Conservation (phyloP, 1,140 invertebrate genomes). For the Megathymus violae region DNA sequence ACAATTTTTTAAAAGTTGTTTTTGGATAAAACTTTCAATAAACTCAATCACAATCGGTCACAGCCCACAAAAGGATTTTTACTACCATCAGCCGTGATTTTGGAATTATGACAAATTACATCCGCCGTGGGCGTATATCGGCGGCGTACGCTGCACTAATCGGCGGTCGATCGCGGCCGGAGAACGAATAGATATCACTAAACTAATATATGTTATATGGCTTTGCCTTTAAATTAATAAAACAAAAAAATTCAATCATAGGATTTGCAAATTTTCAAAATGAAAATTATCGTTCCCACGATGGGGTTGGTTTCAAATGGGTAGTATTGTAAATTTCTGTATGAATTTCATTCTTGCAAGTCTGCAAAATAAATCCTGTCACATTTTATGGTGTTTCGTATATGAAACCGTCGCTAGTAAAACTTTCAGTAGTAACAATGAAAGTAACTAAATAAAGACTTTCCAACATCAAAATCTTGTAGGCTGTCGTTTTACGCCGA, state of each 20-base stretch:
- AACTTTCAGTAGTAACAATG: constrained; percentile 70
- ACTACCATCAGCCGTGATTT: too few species aligned
- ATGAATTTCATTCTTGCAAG: constrained; percentile 53
- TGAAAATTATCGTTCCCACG: too few species aligned
- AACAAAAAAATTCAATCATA: too few species aligned
- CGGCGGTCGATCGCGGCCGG: background rate
- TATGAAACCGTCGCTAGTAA: constrained; percentile 67
- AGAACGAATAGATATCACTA: background rate
- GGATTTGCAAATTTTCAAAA: too few species aligned
- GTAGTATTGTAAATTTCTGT: too few species aligned
- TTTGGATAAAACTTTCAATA: too few species aligned
- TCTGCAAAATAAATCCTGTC: constrained; percentile 50
- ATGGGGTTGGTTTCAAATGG: background rate
- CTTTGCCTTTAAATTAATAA: background rate
- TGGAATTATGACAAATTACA: background rate
- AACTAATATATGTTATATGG: background rate
- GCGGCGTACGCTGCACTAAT: background rate
- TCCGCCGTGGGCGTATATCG: background rate
- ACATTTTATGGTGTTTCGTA: constrained; percentile 56
- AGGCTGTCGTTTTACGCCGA: constrained; percentile 66
- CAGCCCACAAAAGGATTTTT: too few species aligned
- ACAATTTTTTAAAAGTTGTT: too few species aligned
- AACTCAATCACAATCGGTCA: too few species aligned
- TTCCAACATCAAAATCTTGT: constrained; percentile 50
- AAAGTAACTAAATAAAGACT: constrained; percentile 66